Evolutionary conservation across 92 coral and sea anemone species (phyloP).

Genomic region (Hydrozoanthus gracilis): DNA sequence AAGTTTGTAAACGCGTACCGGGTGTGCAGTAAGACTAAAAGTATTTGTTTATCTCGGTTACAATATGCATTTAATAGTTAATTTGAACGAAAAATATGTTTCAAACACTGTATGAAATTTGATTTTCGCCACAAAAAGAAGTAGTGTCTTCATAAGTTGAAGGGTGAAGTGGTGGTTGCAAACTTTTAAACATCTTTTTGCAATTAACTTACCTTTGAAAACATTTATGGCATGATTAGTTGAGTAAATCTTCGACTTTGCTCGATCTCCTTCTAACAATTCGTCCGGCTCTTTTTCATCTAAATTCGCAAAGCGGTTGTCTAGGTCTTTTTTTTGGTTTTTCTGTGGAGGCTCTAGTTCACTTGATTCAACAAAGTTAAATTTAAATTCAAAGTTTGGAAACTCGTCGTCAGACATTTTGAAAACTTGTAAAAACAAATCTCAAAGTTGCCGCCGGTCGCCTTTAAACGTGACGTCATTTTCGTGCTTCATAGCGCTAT

Average conservation of each 20-base stretch:
- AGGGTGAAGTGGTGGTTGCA: background rate
- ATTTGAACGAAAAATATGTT: background rate
- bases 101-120: background rate
- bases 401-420: slow-evolving; percentile 5
- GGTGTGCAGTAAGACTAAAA: too few relatives aligned
- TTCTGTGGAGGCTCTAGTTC: background rate
- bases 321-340: background rate
- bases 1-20: too few relatives aligned
- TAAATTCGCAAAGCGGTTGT: background rate
- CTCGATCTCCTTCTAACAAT: background rate
- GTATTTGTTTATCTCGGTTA: too few relatives aligned
- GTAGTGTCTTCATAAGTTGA: background rate
- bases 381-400: background rate
- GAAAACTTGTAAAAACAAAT: background rate
- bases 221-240: background rate
- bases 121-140: background rate
- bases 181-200: background rate
- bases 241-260: background rate
- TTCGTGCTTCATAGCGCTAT: too few relatives aligned
- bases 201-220: background rate
- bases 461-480: background rate
- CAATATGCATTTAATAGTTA: too few relatives aligned
- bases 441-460: background rate
- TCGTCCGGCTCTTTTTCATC: background rate
- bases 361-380: background rate